phyloP scores from a whole-genome alignment of 2,888 invertebrate genomes.

The Petrophora chlorosata region DNA sequence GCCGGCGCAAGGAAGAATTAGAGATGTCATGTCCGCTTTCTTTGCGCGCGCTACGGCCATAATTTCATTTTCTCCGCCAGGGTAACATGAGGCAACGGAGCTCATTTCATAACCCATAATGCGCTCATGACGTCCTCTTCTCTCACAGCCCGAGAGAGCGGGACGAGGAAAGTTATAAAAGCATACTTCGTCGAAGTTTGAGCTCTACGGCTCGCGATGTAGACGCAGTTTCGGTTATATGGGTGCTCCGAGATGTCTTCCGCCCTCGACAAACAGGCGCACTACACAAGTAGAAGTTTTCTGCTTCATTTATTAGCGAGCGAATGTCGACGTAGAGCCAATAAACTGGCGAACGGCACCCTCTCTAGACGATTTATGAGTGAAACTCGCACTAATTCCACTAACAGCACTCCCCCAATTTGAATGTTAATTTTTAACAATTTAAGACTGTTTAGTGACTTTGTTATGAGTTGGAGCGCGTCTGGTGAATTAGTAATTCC shows the following conservation, averaged over 20 bases:
- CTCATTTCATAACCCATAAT: constrained; percentile 81
- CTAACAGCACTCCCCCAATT: constrained; percentile 79
- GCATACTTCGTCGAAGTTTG: constrained; percentile 56
- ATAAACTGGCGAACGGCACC: constrained; percentile 73
- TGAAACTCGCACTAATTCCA: constrained; percentile 78
- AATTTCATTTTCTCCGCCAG: constrained; percentile 76
- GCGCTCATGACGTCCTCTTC: constrained; percentile 59
- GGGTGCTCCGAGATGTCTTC: constrained; percentile 56
- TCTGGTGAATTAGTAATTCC: constrained; percentile 59
- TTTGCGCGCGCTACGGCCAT: constrained; percentile 68
- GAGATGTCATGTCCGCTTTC: constrained; percentile 69
- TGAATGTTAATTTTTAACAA: constrained; percentile 83
- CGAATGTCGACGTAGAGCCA: constrained; percentile 74
- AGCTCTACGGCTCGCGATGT: constrained; percentile 54
- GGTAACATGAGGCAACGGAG: constrained; percentile 73
- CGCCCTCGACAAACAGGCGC: constrained; percentile 66
- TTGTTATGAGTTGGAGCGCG: constrained; percentile 65
- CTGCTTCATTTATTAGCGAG: constrained; percentile 81
- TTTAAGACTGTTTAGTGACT: constrained; percentile 75
- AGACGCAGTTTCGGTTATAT: constrained; percentile 58
- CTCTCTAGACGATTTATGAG: constrained; percentile 79
- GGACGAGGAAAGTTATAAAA: constrained; percentile 57
- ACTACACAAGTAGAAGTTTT: constrained; percentile 76
- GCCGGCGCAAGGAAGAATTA: constrained; percentile 47
- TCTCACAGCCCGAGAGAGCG: constrained; percentile 43